Evolutionary conservation across 1,140 invertebrate genomes (phyloP).

Genomic region (Dryas iulia): DNA sequence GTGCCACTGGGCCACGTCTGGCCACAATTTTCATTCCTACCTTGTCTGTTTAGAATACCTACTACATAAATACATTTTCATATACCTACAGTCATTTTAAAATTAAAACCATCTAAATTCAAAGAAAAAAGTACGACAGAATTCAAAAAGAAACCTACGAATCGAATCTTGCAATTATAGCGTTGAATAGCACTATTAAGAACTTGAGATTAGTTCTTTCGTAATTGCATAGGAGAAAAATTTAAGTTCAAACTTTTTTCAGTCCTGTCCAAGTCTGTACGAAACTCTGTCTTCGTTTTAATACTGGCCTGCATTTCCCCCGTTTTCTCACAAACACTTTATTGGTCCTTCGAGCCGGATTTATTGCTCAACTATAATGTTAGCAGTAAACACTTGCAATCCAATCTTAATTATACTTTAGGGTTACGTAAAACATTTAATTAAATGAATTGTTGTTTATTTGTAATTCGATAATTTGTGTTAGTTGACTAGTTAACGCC

Average conservation of each 20-base stretch:
- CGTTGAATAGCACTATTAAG: constrained; percentile 20
- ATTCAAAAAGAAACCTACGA: neutral
- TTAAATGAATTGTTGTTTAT: constrained; percentile 9
- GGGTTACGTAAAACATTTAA: constrained; percentile 34
- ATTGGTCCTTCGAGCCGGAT: constrained; percentile 56
- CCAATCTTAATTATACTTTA: constrained; percentile 58
- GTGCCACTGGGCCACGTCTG: too few relatives aligned
- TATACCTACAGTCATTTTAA: too few relatives aligned
- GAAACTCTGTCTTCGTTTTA: constrained; percentile 30
- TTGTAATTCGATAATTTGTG: neutral
- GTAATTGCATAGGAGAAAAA: constrained; percentile 27
- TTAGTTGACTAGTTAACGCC: neutral
- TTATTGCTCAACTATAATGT: constrained; percentile 52
- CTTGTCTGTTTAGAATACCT: too few relatives aligned
- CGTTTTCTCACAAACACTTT: constrained; percentile 41
- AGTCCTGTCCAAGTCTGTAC: constrained; percentile 24
- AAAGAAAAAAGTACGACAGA: neutral
- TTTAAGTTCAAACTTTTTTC: constrained; percentile 23
- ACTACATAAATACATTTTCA: too few relatives aligned
- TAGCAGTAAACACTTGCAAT: constrained; percentile 59
- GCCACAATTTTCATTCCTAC: too few relatives aligned
- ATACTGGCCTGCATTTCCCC: constrained; percentile 43
- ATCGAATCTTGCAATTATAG: constrained; percentile 6
- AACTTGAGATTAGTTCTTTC: constrained; percentile 29
- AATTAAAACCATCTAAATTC: too few relatives aligned